Percentiles rank a stretch among this genome's conserved stretches.
Evolutionary conservation across 2,888 invertebrate genomes (phyloP).

Genomic region (Empis livida): DNA sequence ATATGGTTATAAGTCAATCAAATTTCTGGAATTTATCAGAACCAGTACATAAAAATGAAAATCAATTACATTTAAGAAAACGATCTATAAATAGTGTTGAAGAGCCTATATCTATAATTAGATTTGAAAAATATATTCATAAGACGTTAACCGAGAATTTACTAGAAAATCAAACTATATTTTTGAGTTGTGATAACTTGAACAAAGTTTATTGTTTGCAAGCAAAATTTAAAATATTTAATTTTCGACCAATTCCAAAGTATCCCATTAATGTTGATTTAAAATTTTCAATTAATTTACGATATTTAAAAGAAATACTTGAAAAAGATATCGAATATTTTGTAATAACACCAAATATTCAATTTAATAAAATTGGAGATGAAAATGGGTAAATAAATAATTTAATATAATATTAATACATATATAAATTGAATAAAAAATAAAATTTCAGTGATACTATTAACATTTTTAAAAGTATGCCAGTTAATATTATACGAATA

Average conservation of each 20-base stretch:
- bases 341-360: constrained; percentile 26
- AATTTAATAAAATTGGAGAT: constrained; percentile 22
- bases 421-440: background rate
- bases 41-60: background rate
- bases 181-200: constrained; percentile 31
- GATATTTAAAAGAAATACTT: constrained; percentile 31
- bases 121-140: background rate
- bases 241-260: constrained; percentile 24
- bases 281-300: constrained; percentile 28
- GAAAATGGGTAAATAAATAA: constrained; percentile 7
- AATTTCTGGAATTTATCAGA: background rate
- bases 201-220: constrained; percentile 27
- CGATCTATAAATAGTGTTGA: too few species aligned
- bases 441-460: constrained; percentile 16
- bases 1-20: too few species aligned
- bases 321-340: constrained; percentile 35
- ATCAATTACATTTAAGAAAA: background rate
- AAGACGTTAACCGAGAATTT: constrained; percentile 21
- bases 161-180: constrained; percentile 33
- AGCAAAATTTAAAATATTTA: constrained; percentile 26
- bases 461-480: constrained; percentile 16
- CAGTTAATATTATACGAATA: too few species aligned
- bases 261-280: constrained; percentile 25
- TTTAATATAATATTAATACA: background rate
- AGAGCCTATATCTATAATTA: too few species aligned